Evolutionary conservation across 2,888 invertebrate species (phyloP), one percentile per base, ranked within the genome.

Genomic region (Mesoligia furuncula): DNA sequence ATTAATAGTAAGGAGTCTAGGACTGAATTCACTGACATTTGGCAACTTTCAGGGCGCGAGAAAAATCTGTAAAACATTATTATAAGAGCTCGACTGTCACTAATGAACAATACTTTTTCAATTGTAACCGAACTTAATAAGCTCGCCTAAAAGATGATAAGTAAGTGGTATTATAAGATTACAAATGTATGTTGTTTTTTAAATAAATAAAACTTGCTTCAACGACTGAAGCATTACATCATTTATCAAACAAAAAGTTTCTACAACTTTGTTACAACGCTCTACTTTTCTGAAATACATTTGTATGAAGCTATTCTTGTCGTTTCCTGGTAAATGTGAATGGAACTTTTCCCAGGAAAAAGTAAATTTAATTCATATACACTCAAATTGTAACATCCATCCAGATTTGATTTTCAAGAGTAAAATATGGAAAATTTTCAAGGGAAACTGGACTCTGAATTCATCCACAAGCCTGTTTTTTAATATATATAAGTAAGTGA

Each of bases 241-340:
- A 75, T 81, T 61, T 62, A 81, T 45, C 24, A 81, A 66, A 75
- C 36, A 75, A 81, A 66, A 81, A 54, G 57, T 59, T 59, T 51
- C 36, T 20, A 67, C 51, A 75, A 81, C 59, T 75, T 42, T 42
- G 45, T 66, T 81, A 68, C 61, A 66, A 54, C 51, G 59, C 15
- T 61, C 66, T 31, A 81, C 79, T 79, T 57, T 79, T 81, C 66
- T 27, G 75, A 75, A 75, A 79, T 81, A 75, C 15, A 64, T 73
- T 73, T 73, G 45, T 64, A 64, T n/a, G 27, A 61, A 75, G 51
- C 65, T 66, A 75, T 79, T 79, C 27, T 20, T 66, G 51, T 54
- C 36, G 51, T 45, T 81, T 79, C 66, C 45, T 75, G 57, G 75
- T 66, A 66, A 75, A 77, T 36, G 24, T 66, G 42, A 66, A 54